Evolutionary conservation across 2,113 vertebrate genomes (phyloP).

Genomic region (Odobenus rosmarus): DNA sequence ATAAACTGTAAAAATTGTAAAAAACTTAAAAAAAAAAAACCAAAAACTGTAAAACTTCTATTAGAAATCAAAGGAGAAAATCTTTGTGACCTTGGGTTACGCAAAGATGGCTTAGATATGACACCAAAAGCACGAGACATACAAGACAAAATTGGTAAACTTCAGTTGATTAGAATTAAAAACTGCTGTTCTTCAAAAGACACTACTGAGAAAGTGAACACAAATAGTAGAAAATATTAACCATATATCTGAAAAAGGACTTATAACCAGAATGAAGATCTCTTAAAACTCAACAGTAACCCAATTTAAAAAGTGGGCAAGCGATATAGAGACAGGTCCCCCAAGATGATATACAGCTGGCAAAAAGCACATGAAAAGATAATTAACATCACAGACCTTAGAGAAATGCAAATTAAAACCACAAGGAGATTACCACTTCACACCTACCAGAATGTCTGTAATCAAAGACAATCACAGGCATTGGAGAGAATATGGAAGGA

Average conservation of each 20-base stretch:
- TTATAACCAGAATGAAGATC: not conserved
- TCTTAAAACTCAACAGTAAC: not conserved
- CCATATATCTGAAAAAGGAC: not conserved
- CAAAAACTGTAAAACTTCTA: not conserved
- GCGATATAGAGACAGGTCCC: not conserved
- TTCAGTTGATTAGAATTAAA: not conserved
- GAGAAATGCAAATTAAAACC: slow-evolving; percentile 41
- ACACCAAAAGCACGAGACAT: not conserved
- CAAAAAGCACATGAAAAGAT: slow-evolving; percentile 8
- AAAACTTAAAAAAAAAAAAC: too few relatives aligned
- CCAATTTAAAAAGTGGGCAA: not conserved
- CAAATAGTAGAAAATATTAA: not conserved
- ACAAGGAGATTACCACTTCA: not conserved
- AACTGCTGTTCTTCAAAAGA: not conserved
- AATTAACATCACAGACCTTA: not conserved
- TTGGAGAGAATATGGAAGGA: not conserved
- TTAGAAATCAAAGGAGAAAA: not conserved
- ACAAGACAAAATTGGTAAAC: not conserved
- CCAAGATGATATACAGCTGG: not conserved
- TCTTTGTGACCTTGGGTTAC: not conserved
- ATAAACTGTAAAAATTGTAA: not conserved
- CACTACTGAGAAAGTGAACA: not conserved
- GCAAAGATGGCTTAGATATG: not conserved
- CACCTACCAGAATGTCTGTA: not conserved
- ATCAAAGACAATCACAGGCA: not conserved